phyloP scores from a whole-genome alignment of 2,888 invertebrate genomes.

The Himalopsyche anomala region DNA sequence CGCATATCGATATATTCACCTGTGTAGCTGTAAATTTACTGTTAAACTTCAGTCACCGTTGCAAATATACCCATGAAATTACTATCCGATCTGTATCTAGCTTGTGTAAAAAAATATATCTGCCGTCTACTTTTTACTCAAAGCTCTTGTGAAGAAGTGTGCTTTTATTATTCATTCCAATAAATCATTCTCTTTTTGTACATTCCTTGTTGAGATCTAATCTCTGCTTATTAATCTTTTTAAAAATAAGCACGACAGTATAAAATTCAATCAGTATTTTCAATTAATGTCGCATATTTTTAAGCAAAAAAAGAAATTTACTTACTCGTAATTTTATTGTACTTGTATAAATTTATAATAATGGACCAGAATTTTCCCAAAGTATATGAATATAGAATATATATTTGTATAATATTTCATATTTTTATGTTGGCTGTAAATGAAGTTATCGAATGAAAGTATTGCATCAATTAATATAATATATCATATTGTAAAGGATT shows the following conservation, averaged over 20 bases:
- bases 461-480: conserved; percentile 17
- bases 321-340: conserved; percentile 69
- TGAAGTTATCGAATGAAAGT: conserved; percentile 15
- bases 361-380: conserved; percentile 24
- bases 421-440: neutral
- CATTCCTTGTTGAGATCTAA: neutral
- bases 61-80: neutral
- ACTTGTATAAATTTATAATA: conserved; percentile 62
- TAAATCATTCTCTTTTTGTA: conserved; percentile 9
- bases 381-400: conserved; percentile 13
- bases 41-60: conserved; percentile 5
- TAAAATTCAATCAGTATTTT: neutral
- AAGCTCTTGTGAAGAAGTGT: neutral
- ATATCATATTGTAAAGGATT: neutral
- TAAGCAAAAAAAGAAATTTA: conserved; percentile 73
- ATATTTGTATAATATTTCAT: conserved; percentile 8
- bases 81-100: neutral
- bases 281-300: conserved; percentile 65
- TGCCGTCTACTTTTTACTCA: neutral
- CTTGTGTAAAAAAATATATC: neutral
- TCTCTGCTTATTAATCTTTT: conserved; percentile 1
- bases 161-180: conserved; percentile 15
- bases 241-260: neutral
- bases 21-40: conserved; percentile 7
- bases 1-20: neutral